Evolutionary conservation across 2,888 invertebrate genomes (phyloP).

Genomic region (Leistus spinibarbis): DNA sequence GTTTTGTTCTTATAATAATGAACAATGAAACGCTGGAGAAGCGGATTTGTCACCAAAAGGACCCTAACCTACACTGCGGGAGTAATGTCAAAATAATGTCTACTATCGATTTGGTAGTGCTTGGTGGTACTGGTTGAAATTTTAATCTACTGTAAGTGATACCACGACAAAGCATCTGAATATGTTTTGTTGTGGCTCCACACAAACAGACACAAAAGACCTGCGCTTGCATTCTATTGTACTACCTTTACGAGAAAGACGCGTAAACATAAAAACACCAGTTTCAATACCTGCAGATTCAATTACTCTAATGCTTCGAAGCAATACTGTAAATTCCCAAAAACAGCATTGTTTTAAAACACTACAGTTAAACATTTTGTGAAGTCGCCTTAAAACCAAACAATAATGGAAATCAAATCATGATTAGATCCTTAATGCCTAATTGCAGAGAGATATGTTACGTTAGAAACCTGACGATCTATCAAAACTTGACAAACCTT

Average conservation of each 20-base stretch:
- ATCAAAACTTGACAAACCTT: no score
- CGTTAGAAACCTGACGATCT: no score
- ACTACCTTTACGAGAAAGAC: neutral
- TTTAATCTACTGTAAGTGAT: constrained; percentile 34
- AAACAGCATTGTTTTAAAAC: no score
- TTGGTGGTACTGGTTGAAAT: neutral
- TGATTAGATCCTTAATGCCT: no score
- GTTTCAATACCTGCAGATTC: constrained; percentile 25
- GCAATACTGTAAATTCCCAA: constrained; percentile 23
- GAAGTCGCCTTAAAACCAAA: no score
- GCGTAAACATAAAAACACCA: neutral
- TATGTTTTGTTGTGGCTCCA: constrained; percentile 3
- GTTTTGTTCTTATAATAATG: no score
- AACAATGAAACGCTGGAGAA: no score
- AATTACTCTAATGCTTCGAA: constrained; percentile 32
- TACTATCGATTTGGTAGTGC: neutral
- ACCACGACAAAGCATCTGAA: constrained; percentile 5
- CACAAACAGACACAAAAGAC: constrained; percentile 10
- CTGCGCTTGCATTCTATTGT: neutral
- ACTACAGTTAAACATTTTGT: no score
- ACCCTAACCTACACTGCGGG: neutral
- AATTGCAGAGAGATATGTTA: no score
- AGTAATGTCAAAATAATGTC: neutral
- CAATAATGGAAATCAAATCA: no score
- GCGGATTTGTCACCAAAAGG: no score